Conservation (phyloP, 2,113 vertebrate species). For the Erinaceus europaeus region DNA sequence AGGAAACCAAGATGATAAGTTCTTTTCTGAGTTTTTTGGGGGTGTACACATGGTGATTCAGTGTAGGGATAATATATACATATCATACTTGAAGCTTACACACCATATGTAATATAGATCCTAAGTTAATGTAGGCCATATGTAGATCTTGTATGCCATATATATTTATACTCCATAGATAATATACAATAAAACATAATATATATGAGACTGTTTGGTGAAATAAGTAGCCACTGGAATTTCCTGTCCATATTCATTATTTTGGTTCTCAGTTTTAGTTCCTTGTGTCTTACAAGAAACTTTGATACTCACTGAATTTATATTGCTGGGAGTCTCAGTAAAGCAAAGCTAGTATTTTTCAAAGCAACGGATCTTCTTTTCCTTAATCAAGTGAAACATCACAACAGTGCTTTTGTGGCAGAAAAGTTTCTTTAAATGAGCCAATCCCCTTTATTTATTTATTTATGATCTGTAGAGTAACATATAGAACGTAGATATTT, state of each 20-base stretch:
- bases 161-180: background rate
- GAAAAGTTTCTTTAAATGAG: slow-evolving; percentile 30
- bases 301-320: slow-evolving; percentile 21
- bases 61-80: too few species aligned
- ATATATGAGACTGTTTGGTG: background rate
- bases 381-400: slow-evolving; percentile 49
- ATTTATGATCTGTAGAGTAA: background rate
- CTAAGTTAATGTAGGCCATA: background rate
- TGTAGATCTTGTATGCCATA: background rate
- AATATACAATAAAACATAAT: slow-evolving; percentile 20
- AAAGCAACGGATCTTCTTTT: slow-evolving; percentile 45
- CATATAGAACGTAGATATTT: background rate
- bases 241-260: background rate
- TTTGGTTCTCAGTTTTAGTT: slow-evolving; percentile 34
- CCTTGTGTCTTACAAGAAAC: slow-evolving; percentile 38
- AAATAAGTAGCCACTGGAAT: background rate
- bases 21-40: background rate
- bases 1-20: background rate
- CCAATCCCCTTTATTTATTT: slow-evolving; percentile 13
- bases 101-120: background rate
- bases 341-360: slow-evolving; percentile 31
- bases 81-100: too few species aligned
- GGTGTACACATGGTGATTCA: background rate
- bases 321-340: slow-evolving; percentile 8
- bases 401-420: background rate